Evolutionary conservation across 2,797 vertebrate species (phyloP), one percentile per base, ranked within the genome.

Genomic region (Neopelma chrysocephalum): DNA sequence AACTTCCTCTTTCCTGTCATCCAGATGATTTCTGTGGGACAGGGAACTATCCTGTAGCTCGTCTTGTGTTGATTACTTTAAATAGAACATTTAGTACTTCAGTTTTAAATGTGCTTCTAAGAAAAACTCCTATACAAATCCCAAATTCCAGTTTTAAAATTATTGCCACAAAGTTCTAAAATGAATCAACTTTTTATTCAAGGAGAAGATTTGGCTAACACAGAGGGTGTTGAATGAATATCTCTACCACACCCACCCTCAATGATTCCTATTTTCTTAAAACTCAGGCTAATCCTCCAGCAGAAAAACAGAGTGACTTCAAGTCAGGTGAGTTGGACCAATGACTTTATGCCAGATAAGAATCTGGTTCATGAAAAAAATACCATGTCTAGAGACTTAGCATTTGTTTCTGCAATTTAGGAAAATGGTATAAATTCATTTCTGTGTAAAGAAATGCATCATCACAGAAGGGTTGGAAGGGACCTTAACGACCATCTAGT

Each of bases 1-100:
- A 15, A 90, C 58, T 96, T 95, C 87, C 86, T 89, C 69, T 70
- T 90, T 58, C 18, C 54, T 58, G 50, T n/a, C 69, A 75, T 34
- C 54, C 84, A 62, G 86, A 73, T 9, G 15, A 71, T 92, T 91
- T 83, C 85, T 83, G 34, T 26, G 53, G 76, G 42, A 75, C 38
- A 91, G 29, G 26, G 83, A 95, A 86, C 57, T 57, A 61, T 36
- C 50, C 54, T 53, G 13, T 1, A 73, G 11, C 61, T 75, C 48
- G 38, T 27, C 50, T 22, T 56, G 69, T 32, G 40, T n/a, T 65
- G 9, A 22, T 23, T 14, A 62, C n/a, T 82, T 68, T 16, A 50
- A n/a, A 82, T 82, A 60, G 51, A 86, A 58, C 69, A 43, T 14
- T 40, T 8, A 45, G 17, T 9, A 32, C 36, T 69, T 36, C 34